Percentiles rank a stretch among this genome's conserved stretches.
Evolutionary conservation across 1,140 invertebrate species (phyloP).

Genomic region (Drosophila pseudoobscura): DNA sequence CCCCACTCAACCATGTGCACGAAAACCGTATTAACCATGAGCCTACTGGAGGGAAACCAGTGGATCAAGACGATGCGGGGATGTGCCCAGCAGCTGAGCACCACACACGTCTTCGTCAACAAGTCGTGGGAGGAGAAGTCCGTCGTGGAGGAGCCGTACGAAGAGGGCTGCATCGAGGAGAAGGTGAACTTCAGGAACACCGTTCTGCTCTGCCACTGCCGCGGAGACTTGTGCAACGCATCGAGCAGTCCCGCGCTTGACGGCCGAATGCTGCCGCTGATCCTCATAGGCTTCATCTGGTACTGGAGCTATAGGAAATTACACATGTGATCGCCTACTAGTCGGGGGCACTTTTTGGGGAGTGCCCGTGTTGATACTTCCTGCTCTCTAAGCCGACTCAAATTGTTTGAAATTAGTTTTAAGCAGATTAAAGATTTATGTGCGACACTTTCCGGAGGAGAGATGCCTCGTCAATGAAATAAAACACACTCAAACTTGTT

Average conservation of each 20-base stretch:
- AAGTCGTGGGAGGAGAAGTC: neutral
- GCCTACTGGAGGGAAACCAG: neutral
- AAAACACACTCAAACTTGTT: conserved; percentile 30
- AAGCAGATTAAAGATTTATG: conserved; percentile 48
- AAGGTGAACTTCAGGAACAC: neutral
- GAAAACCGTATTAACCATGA: neutral
- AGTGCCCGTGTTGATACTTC: conserved; percentile 7
- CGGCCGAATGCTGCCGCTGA: conserved; percentile 18
- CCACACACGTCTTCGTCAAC: neutral
- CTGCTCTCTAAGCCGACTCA: conserved; percentile 25
- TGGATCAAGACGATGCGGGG: conserved; percentile 21
- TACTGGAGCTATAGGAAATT: neutral
- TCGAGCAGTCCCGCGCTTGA: neutral
- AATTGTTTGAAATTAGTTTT: conserved; percentile 41
- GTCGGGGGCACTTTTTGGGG: conserved; percentile 40
- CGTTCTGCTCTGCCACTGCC: conserved; percentile 35
- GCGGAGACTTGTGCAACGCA: conserved; percentile 47
- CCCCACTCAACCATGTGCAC: conserved; percentile 54
- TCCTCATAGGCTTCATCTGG: neutral
- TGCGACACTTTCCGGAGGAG: conserved; percentile 35
- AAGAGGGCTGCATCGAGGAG: conserved; percentile 25
- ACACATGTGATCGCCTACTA: conserved; percentile 21
- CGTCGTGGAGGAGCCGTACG: conserved; percentile 13
- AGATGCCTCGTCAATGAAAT: conserved; percentile 44
- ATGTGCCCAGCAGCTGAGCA: conserved; percentile 35